phyloP scores from a whole-genome alignment of 2,888 invertebrate genomes.

The Stratiomys singularior region DNA sequence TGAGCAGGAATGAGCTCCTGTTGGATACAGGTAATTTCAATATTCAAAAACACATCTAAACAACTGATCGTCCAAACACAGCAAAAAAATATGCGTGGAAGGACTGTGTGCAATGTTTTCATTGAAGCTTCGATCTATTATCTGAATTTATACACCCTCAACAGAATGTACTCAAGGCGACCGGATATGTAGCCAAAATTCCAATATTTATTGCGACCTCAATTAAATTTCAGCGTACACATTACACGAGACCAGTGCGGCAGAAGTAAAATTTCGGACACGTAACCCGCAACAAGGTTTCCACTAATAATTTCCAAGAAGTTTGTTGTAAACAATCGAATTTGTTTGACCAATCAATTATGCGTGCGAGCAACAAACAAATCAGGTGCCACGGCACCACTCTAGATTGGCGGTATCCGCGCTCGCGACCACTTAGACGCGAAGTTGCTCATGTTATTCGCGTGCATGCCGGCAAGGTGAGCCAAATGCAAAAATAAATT shows the following conservation, averaged over 20 bases:
- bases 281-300: constrained; percentile 32
- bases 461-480: constrained; percentile 28
- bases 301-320: constrained; percentile 28
- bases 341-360: constrained; percentile 19
- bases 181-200: too few species aligned
- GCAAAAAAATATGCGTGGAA: too few species aligned
- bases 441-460: neutral
- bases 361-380: neutral
- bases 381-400: neutral
- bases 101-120: too few species aligned
- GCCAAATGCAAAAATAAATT: constrained; percentile 40
- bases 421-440: neutral
- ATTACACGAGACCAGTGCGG: neutral
- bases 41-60: too few species aligned
- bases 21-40: too few species aligned
- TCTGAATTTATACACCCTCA: too few species aligned
- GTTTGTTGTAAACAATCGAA: constrained; percentile 7
- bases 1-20: too few species aligned
- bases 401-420: neutral
- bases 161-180: too few species aligned
- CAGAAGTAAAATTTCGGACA: constrained; percentile 11
- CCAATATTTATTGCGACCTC: too few species aligned
- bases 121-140: too few species aligned
- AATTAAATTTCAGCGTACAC: neutral
- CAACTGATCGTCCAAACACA: too few species aligned